Evolutionary conservation across 2,113 vertebrate genomes (phyloP).

Genomic region (Paradisaea rubra): DNA sequence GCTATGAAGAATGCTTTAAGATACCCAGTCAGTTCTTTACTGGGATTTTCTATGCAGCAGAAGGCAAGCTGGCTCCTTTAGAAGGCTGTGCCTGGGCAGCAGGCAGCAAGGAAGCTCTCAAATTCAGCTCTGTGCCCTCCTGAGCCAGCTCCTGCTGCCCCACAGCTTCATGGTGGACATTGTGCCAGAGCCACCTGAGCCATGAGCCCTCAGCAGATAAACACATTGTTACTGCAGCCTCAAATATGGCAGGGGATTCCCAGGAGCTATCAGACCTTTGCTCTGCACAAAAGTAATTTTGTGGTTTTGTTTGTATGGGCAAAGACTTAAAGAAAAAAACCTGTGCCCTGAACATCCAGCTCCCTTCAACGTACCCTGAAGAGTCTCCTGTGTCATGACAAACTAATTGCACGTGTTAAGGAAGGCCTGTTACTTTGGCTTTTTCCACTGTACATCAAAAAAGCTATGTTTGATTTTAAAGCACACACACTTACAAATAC

Average conservation of each 20-base stretch:
- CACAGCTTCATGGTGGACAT: accelerated
- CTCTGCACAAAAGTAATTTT: neutral
- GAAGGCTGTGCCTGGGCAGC: neutral
- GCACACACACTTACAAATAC: constrained; percentile 19
- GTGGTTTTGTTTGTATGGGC: neutral
- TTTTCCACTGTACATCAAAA: constrained; percentile 17
- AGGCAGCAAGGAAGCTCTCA: neutral
- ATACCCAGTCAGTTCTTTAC: neutral
- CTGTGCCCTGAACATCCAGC: neutral
- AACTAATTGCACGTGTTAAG: neutral
- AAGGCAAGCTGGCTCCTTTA: neutral
- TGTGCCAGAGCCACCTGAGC: neutral
- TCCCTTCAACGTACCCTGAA: neutral
- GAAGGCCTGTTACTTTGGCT: constrained; percentile 9
- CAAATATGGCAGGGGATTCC: neutral
- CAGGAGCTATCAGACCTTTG: neutral
- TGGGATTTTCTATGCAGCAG: neutral
- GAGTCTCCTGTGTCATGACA: neutral
- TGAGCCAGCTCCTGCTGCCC: neutral
- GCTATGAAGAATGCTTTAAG: neutral
- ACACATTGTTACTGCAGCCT: neutral
- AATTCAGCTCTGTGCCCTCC: accelerated
- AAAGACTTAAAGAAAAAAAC: neutral
- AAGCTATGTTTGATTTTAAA: constrained; percentile 6
- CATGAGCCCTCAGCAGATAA: accelerated